Evolutionary conservation across 1,140 invertebrate species (phyloP).

Genomic region (Drosophila parvula): DNA sequence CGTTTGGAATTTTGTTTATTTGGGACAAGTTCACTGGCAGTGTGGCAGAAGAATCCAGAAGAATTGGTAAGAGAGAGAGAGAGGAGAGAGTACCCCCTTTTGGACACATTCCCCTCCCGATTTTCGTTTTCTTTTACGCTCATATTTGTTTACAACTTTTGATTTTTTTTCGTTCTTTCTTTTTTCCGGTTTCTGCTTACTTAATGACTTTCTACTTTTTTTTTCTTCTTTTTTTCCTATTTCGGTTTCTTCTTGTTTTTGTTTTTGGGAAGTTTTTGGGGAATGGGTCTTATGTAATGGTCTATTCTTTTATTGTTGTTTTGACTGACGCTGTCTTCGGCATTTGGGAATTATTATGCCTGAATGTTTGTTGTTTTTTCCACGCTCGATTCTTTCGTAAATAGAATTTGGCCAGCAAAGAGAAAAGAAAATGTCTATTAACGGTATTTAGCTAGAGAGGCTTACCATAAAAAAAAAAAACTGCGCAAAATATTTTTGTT

Average conservation of each 20-base stretch:
- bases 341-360: conserved; percentile 33
- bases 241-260: not conserved
- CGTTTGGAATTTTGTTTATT: conserved; percentile 77
- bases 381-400: conserved; percentile 49
- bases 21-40: conserved; percentile 72
- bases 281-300: conserved; percentile 56
- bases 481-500: conserved; percentile 6
- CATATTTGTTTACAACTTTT: conserved; percentile 63
- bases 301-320: conserved; percentile 42
- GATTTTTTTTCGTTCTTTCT: conserved; percentile 59
- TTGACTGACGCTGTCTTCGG: conserved; percentile 32
- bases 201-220: conserved; percentile 50
- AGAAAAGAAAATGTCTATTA: conserved; percentile 44
- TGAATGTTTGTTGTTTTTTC: conserved; percentile 28
- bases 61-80: not conserved
- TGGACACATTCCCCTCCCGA: conserved; percentile 18
- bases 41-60: conserved; percentile 38
- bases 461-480: conserved; percentile 21
- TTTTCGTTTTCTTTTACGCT: conserved; percentile 77
- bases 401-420: conserved; percentile 56
- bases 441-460: conserved; percentile 61
- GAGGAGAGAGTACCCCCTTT: conserved; percentile 12
- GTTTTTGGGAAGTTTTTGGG: conserved; percentile 14
- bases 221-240: conserved; percentile 25
- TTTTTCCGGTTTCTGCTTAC: conserved; percentile 61